phyloP scores from a whole-genome alignment of 2,888 invertebrate species.

The Caenorhabditis doughertyi region DNA sequence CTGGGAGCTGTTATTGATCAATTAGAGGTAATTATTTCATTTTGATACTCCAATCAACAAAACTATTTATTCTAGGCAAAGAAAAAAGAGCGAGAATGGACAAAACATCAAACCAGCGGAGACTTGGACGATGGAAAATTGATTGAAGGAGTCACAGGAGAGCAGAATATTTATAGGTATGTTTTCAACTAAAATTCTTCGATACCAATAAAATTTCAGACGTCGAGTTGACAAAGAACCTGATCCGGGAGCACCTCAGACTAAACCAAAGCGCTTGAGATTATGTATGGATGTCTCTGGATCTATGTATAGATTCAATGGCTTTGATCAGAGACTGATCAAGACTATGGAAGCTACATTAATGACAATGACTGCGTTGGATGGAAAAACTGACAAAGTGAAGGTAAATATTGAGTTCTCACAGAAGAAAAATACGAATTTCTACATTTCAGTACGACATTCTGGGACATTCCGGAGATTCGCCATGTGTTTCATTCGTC shows the following conservation, averaged over 20 bases:
- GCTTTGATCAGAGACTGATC: constrained; percentile 94
- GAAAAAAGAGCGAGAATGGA: constrained; percentile 92
- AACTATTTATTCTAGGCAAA: constrained; percentile 86
- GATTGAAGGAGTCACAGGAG: constrained; percentile 93
- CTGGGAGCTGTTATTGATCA: constrained; percentile 91
- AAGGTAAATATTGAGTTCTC: constrained; percentile 82
- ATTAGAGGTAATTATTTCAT: constrained; percentile 86
- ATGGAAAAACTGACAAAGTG: constrained; percentile 92
- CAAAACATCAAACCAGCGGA: constrained; percentile 93
- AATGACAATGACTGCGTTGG: constrained; percentile 92
- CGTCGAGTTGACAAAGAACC: constrained; percentile 79
- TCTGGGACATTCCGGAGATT: constrained; percentile 95
- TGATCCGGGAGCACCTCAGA: constrained; percentile 88
- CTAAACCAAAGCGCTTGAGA: constrained; percentile 89
- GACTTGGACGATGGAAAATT: constrained; percentile 96
- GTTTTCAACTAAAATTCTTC: neutral
- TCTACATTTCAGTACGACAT: constrained; percentile 89
- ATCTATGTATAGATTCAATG: constrained; percentile 97
- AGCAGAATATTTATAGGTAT: constrained; percentile 91
- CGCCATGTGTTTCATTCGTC: constrained; percentile 85
- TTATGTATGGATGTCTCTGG: constrained; percentile 91
- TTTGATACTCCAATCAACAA: neutral
- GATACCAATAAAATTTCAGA: constrained; percentile 55
- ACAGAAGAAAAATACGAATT: too few relatives aligned
- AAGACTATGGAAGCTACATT: constrained; percentile 86